phyloP scores from a whole-genome alignment of 1,140 invertebrate species.

The Caerostris extrusa region DNA sequence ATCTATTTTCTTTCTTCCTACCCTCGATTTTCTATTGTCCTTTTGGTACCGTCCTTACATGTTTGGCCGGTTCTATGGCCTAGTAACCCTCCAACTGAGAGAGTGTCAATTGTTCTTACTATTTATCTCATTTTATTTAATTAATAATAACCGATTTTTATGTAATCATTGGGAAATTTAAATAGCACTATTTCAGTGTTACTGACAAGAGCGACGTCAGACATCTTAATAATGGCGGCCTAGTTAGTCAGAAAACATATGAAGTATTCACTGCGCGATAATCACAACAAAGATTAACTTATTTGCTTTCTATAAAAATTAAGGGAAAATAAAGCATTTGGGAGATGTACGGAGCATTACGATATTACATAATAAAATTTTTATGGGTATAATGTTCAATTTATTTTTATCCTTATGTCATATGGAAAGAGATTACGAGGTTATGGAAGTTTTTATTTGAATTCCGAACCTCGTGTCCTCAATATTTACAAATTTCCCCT shows the following conservation, averaged over 20 bases:
- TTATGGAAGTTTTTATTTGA: too few relatives aligned
- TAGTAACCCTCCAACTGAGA: slow-evolving; percentile 38
- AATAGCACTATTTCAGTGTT: not conserved
- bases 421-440: too few relatives aligned
- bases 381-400: too few relatives aligned
- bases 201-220: slow-evolving; percentile 63
- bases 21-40: slow-evolving; percentile 69
- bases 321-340: too few relatives aligned
- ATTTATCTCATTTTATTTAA: not conserved
- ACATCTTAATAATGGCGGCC: slow-evolving; percentile 76
- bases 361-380: too few relatives aligned
- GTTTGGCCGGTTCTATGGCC: slow-evolving; percentile 66
- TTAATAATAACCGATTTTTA: not conserved
- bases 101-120: not conserved
- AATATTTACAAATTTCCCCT: slow-evolving; percentile 9
- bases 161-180: not conserved
- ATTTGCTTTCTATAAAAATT: not conserved
- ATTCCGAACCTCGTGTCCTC: not conserved
- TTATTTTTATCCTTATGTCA: too few relatives aligned
- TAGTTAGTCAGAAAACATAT: slow-evolving; percentile 52
- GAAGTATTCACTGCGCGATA: not conserved
- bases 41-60: slow-evolving; percentile 76
- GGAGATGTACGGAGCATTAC: too few relatives aligned
- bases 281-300: not conserved
- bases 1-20: slow-evolving; percentile 68